Evolutionary conservation across 2,113 vertebrate genomes (phyloP).

Genomic region (Empidonax traillii): DNA sequence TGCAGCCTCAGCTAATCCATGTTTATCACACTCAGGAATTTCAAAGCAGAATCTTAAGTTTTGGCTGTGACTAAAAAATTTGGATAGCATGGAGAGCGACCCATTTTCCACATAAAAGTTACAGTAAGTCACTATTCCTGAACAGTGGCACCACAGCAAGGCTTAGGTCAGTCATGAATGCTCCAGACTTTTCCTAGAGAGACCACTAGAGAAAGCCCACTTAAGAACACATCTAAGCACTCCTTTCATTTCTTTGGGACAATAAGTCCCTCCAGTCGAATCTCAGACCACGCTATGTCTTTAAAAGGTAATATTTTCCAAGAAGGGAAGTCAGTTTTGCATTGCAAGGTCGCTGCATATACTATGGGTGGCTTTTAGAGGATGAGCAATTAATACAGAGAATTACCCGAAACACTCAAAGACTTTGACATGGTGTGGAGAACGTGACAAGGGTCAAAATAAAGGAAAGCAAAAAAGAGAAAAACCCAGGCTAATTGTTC

Average conservation of each 20-base stretch:
- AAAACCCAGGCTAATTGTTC: neutral
- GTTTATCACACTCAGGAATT: neutral
- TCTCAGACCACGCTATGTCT: neutral
- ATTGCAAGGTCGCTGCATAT: neutral
- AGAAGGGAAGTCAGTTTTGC: slow-evolving; percentile 22
- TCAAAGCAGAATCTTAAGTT: neutral
- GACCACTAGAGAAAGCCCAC: neutral
- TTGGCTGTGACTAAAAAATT: neutral
- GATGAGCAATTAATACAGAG: neutral
- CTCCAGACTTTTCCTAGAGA: neutral
- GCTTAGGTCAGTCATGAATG: neutral
- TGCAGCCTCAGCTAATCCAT: neutral
- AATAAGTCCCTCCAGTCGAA: neutral
- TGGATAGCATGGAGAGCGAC: neutral
- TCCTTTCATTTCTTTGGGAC: neutral
- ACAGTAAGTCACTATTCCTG: neutral
- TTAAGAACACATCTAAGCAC: neutral
- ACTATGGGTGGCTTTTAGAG: neutral
- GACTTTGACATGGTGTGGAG: neutral
- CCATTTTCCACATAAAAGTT: neutral
- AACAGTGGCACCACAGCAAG: neutral
- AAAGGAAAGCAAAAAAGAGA: neutral
- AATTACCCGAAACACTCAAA: neutral
- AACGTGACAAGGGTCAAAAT: neutral
- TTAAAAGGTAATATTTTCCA: slow-evolving; percentile 20